A percentile compares a stretch with the other conserved stretches of the same genome.
Evolutionary conservation across 2,797 vertebrate species (phyloP).

Genomic region (Anguilla marmorata): DNA sequence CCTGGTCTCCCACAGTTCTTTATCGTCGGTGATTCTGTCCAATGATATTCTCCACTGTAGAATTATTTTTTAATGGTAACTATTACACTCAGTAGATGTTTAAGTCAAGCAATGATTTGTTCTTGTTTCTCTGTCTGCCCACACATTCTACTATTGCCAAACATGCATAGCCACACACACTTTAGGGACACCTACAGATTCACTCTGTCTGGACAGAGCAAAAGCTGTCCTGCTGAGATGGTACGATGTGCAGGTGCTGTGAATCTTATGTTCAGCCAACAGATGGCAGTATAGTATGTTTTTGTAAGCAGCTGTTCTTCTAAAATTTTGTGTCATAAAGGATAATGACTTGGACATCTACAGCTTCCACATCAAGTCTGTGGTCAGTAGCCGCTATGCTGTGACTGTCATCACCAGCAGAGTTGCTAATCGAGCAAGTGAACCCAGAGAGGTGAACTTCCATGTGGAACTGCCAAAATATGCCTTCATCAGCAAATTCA

Average conservation of each 20-base stretch:
- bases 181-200: neutral
- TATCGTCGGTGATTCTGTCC: too few relatives aligned
- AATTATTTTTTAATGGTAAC: too few relatives aligned
- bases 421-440: slow-evolving; percentile 74
- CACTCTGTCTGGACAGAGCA: neutral
- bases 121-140: neutral
- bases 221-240: neutral
- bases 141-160: neutral
- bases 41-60: too few relatives aligned
- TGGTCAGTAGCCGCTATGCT: slow-evolving; percentile 81
- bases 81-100: neutral
- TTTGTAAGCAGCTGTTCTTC: neutral
- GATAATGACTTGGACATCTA: slow-evolving; percentile 75
- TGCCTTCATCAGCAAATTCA: slow-evolving; percentile 92
- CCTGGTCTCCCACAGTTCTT: too few relatives aligned
- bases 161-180: neutral
- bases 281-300: slow-evolving; percentile 5
- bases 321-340: neutral
- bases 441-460: slow-evolving; percentile 76
- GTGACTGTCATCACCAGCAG: slow-evolving; percentile 82
- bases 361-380: slow-evolving; percentile 84
- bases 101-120: neutral
- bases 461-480: slow-evolving; percentile 86
- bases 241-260: neutral
- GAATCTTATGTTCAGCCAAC: neutral